Percentiles rank a stretch among this genome's conserved stretches.
phyloP scores from a whole-genome alignment of 2,797 vertebrate genomes.

The Todus mexicanus region DNA sequence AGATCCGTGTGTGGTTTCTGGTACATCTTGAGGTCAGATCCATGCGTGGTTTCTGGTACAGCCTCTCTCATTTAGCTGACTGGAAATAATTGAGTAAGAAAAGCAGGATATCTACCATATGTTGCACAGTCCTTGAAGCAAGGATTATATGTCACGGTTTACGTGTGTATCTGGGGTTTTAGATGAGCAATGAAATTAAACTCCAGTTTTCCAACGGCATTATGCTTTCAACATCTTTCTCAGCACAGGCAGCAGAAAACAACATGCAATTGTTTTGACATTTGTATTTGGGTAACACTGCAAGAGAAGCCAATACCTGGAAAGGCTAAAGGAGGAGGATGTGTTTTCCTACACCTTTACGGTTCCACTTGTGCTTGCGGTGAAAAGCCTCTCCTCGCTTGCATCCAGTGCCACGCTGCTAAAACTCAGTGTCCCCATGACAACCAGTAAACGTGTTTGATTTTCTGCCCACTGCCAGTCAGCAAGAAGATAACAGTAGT shows the following conservation, averaged over 20 bases:
- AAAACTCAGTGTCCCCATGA: constrained; percentile 81
- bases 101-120: background rate
- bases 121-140: background rate
- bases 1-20: background rate
- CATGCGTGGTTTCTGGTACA: background rate
- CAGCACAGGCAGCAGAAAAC: background rate
- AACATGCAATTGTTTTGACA: background rate
- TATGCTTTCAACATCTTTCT: background rate
- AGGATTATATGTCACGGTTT: background rate
- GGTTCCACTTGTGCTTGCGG: constrained; percentile 74
- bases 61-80: background rate
- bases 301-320: background rate
- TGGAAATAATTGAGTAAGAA: background rate
- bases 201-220: background rate
- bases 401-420: constrained; percentile 78
- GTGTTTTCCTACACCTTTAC: constrained; percentile 69
- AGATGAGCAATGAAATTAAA: background rate
- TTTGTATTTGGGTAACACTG: background rate
- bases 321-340: background rate
- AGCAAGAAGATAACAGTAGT: constrained; percentile 83
- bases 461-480: constrained; percentile 84
- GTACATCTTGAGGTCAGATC: background rate
- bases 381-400: constrained; percentile 80
- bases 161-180: background rate
- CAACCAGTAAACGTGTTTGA: constrained; percentile 82